Percentiles rank a stretch among this genome's conserved stretches.
Evolutionary conservation across 2,888 invertebrate genomes (phyloP).

Genomic region (Molorchus minor): DNA sequence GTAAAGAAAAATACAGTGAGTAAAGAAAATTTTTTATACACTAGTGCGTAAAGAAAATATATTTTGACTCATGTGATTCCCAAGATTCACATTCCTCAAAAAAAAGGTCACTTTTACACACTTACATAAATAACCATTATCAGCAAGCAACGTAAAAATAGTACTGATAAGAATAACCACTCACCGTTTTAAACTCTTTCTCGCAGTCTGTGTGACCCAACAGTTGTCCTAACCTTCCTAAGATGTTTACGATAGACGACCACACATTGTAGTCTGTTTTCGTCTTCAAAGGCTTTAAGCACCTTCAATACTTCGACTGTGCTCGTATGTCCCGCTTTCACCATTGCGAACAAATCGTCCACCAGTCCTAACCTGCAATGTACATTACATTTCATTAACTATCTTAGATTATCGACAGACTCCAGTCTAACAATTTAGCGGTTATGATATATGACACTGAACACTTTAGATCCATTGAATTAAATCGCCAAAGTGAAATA

Average conservation of each 20-base stretch:
- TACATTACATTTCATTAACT: background rate
- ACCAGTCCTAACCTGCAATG: conserved; percentile 74
- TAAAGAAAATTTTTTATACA: no score
- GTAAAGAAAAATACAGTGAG: no score
- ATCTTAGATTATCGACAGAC: background rate
- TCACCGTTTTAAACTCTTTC: conserved; percentile 71
- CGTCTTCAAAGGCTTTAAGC: conserved; percentile 84
- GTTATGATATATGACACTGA: no score
- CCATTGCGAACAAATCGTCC: conserved; percentile 93
- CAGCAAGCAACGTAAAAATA: no score
- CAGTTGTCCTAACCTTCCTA: conserved; percentile 79
- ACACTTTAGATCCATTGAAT: no score
- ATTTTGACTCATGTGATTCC: no score
- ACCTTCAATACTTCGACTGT: conserved; percentile 85
- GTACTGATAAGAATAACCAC: no score
- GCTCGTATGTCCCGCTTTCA: conserved; percentile 84
- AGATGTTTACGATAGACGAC: conserved; percentile 82
- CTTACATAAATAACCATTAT: no score
- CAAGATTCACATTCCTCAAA: no score
- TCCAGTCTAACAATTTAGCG: background rate
- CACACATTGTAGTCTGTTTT: conserved; percentile 94
- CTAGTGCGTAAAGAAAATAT: no score
- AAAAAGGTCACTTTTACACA: no score
- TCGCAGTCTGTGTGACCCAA: conserved; percentile 82
- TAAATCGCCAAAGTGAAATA: no score